Evolutionary conservation across 2,888 invertebrate species (phyloP), one percentile per base, ranked within the genome.

Genomic region (Eristalis arbustorum): DNA sequence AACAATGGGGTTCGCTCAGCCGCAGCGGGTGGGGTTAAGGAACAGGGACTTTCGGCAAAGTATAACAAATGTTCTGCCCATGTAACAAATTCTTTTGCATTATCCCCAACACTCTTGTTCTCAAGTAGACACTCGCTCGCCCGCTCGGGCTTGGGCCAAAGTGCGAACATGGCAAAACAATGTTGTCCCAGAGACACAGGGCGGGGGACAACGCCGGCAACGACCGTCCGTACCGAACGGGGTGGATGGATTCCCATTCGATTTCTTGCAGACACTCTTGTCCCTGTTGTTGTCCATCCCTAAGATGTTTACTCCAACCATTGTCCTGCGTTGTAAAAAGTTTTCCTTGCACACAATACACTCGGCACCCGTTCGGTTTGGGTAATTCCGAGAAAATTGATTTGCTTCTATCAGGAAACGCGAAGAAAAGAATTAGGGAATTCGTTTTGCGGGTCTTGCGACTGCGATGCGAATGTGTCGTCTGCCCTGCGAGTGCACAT

Each of bases 331-430:
- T 79, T 79, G 84, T 42, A 28, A 59, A 79, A 72, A 75, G n/a
- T 40, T 84, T 69, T 73, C 72, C 67, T 37, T 34, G 56, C 61
- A 49, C 63, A 76, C 57, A 8, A 31, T 31, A 31, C 31, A 31
- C 31, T 31, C 31, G 62, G 57, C 62, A 67, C 34, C 63, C 75
- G 31, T 81, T 71, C 68, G 72, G 88, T 90, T 90, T 89, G 90
- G 90, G 89, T 90, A 90, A 90, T 90, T 90, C 89, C 88, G 90
- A 89, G 89, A 90, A 91, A 91, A 91, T 91, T 91, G 91, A 91
- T 91, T 91, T 91, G 90, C 89, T 89, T 90, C 90, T 91, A 90
- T 90, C 90, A 90, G 85, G 71, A 82, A 67, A 74, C 67, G 76
- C 64, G 64, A n/a, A 76, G 69, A 85, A 85, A 76, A 56, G 76